Evolutionary conservation across 1,140 invertebrate genomes (phyloP).

Genomic region (Drosophila mauritiana): DNA sequence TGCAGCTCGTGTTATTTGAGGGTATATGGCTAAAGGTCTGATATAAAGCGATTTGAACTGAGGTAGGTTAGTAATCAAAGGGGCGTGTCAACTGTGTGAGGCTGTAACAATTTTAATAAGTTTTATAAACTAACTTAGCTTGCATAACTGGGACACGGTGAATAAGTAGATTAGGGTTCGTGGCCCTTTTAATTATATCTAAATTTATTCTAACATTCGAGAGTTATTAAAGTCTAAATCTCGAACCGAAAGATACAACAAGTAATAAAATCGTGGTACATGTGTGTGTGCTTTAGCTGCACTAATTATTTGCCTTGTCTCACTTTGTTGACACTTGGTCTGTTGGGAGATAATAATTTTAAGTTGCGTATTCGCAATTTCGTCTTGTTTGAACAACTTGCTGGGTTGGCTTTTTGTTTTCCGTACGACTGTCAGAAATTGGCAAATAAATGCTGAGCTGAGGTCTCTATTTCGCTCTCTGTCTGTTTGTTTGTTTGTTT

Average conservation of each 20-base stretch:
- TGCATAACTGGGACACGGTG: background rate
- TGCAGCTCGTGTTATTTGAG: background rate
- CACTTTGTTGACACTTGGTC: slow-evolving; percentile 50
- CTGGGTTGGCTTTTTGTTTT: slow-evolving; percentile 22
- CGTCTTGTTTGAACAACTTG: slow-evolving; percentile 62
- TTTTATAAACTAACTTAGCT: background rate
- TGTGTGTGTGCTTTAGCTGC: slow-evolving; percentile 27
- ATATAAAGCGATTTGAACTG: background rate
- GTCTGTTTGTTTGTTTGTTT: slow-evolving; percentile 7
- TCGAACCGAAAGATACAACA: background rate
- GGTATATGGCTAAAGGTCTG: background rate
- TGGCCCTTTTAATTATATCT: background rate
- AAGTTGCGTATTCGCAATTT: slow-evolving; percentile 32
- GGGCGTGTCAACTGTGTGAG: background rate
- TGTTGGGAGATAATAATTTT: slow-evolving; percentile 56
- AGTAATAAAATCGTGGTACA: slow-evolving; percentile 12
- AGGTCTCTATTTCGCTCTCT: slow-evolving; percentile 11
- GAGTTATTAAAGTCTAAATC: background rate
- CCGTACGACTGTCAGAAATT: slow-evolving; percentile 35
- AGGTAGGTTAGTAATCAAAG: background rate
- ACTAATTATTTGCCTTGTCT: slow-evolving; percentile 60
- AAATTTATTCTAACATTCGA: background rate
- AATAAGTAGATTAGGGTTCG: background rate
- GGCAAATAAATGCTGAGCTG: slow-evolving; percentile 23
- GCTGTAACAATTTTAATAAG: background rate